Percentiles rank a stretch among this genome's conserved stretches.
Conservation (phyloP, 2,797 vertebrate genomes). For the Gymnopithys bicolor region DNA sequence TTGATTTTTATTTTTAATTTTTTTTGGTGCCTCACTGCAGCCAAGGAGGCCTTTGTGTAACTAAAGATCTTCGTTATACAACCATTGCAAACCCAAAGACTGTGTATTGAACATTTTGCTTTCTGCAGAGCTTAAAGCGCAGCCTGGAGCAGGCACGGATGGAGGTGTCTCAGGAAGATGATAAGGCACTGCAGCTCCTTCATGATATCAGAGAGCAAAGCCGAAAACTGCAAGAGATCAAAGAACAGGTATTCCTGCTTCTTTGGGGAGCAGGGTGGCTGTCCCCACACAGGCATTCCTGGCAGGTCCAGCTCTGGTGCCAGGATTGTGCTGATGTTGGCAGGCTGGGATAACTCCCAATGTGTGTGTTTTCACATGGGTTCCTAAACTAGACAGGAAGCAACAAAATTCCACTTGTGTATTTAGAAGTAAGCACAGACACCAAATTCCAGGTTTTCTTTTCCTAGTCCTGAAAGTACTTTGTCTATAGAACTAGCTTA, state of each 20-base stretch:
- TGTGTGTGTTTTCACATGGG: not conserved
- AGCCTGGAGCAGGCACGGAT: conserved; percentile 98
- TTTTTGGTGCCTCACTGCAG: not conserved
- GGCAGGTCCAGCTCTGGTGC: not conserved
- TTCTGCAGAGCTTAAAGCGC: conserved; percentile 95
- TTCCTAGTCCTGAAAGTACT: not conserved
- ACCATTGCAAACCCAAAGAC: conserved; percentile 27
- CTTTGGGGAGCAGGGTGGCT: conserved; percentile 7
- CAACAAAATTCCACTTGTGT: not conserved
- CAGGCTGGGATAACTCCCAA: not conserved
- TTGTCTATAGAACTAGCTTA: not conserved
- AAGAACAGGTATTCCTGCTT: conserved; percentile 90
- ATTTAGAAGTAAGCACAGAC: not conserved
- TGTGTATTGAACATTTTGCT: conserved; percentile 76
- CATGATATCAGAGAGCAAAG: conserved; percentile 99
- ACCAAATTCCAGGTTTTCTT: not conserved
- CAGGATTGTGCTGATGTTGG: not conserved
- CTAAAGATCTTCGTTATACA: conserved; percentile 49
- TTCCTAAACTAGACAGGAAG: not conserved
- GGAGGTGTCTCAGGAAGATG: conserved; percentile 98
- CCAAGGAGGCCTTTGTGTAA: conserved; percentile 54
- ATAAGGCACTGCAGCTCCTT: conserved; percentile 97
- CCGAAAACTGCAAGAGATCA: conserved; percentile 98
- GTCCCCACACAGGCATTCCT: not conserved
- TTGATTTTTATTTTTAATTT: not conserved